Percentiles rank a stretch among this genome's conserved stretches.
Conservation (phyloP, 2,797 vertebrate species). For the Xenentodon cancila region DNA sequence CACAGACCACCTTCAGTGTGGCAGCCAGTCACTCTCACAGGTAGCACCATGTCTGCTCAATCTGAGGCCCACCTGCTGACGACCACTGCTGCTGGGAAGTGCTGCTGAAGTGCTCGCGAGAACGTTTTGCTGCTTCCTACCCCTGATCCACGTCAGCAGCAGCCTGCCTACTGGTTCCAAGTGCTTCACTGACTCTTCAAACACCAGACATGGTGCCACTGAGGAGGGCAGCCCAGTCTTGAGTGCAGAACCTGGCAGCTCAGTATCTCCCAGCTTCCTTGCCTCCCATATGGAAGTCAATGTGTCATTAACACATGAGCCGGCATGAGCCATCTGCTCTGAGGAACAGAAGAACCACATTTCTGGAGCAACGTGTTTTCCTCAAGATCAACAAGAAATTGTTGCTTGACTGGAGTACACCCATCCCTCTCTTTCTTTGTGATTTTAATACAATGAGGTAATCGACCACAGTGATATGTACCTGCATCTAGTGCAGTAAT, state of each 20-base stretch:
- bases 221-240: conserved; percentile 12
- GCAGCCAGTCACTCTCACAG: conserved; percentile 50
- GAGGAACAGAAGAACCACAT: too few species aligned
- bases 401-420: too few species aligned
- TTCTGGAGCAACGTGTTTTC: too few species aligned
- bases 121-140: conserved; percentile 7
- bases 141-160: conserved; percentile 16
- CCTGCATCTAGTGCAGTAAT: too few species aligned
- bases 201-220: conserved; percentile 7
- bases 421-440: too few species aligned
- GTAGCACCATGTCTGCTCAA: conserved; percentile 50
- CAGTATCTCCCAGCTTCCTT: conserved; percentile 10
- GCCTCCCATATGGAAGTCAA: conserved; percentile 6
- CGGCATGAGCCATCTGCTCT: too few species aligned
- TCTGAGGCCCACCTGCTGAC: conserved; percentile 48
- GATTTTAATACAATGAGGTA: too few species aligned
- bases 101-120: conserved; percentile 17
- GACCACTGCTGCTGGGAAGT: neutral
- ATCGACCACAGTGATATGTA: too few species aligned
- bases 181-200: conserved; percentile 15
- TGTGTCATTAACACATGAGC: neutral
- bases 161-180: conserved; percentile 13
- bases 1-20: conserved; percentile 45
- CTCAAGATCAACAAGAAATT: too few species aligned
- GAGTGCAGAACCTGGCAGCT: conserved; percentile 9